These are phyloP conservation scores for Cabera pusaria DNA, from an alignment of 2,888 invertebrate genomes.

Conservation along the genomic window DNA sequence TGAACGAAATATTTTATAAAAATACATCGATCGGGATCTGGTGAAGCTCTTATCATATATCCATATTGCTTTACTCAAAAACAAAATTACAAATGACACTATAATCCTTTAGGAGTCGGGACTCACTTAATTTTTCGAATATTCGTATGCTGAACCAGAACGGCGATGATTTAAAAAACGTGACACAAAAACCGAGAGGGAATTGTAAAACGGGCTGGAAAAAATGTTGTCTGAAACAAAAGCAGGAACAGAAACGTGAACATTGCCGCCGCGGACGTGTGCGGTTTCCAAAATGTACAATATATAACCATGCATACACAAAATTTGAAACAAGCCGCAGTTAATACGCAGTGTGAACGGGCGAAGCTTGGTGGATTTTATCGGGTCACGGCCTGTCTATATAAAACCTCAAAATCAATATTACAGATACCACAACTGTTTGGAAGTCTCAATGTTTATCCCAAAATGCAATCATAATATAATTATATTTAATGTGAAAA, in stretches of 20 bases:
- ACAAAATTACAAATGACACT: slow-evolving; percentile 5
- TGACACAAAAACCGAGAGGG: slow-evolving; percentile 46
- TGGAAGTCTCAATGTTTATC: no score
- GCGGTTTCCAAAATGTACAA: slow-evolving; percentile 19
- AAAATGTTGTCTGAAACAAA: slow-evolving; percentile 28
- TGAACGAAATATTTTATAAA: no score
- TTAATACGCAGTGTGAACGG: slow-evolving; percentile 1
- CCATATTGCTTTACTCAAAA: no score
- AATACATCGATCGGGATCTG: no score
- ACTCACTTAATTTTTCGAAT: slow-evolving; percentile 37
- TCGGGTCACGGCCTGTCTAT: no score
- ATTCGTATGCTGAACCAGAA: slow-evolving; percentile 51
- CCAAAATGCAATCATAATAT: no score
- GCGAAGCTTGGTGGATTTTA: not conserved
- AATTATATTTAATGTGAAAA: no score
- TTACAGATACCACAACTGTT: no score
- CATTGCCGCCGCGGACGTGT: slow-evolving; percentile 19
- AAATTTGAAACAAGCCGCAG: slow-evolving; percentile 5
- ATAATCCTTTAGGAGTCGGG: slow-evolving; percentile 20
- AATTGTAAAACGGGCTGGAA: slow-evolving; percentile 35
- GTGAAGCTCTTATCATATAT: no score
- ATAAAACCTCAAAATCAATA: no score
- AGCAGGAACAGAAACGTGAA: slow-evolving; percentile 22
- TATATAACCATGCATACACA: slow-evolving; percentile 10
- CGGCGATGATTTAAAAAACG: slow-evolving; percentile 62